Evolutionary conservation across 2,888 invertebrate genomes (phyloP).

Genomic region (Drosophila quasianomalipes): DNA sequence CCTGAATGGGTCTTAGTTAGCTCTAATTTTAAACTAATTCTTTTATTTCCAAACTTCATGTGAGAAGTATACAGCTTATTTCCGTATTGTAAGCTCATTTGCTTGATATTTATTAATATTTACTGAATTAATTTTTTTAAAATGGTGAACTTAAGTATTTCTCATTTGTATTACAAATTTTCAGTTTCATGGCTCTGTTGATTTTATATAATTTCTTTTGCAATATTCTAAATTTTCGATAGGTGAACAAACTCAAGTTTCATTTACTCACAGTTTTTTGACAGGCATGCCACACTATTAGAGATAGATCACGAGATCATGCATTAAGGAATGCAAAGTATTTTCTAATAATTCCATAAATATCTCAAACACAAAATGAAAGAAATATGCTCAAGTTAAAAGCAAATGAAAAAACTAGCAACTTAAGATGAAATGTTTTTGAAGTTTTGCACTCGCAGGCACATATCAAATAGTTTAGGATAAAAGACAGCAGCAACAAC

Average conservation of each 20-base stretch:
- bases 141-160: neutral
- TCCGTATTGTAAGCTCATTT: neutral
- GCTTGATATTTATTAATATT: neutral
- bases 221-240: neutral
- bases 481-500: conserved; percentile 17
- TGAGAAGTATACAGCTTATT: neutral
- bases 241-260: neutral
- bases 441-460: conserved; percentile 32
- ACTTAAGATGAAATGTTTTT: conserved; percentile 72
- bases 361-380: conserved; percentile 60
- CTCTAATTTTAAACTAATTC: neutral
- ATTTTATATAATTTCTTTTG: no score
- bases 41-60: neutral
- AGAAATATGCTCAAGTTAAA: conserved; percentile 53
- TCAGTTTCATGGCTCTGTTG: neutral
- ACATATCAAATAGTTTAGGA: conserved; percentile 50
- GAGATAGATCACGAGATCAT: conserved; percentile 1
- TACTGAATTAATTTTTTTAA: neutral
- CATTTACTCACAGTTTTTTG: conserved; percentile 3
- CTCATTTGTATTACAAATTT: neutral
- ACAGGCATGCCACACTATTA: neutral
- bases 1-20: neutral
- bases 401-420: conserved; percentile 25
- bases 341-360: conserved; percentile 71
- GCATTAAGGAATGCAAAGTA: conserved; percentile 34